Evolutionary conservation across 2,797 vertebrate species (phyloP), one percentile per base, ranked within the genome.

Genomic region (Trachurus trachurus): DNA sequence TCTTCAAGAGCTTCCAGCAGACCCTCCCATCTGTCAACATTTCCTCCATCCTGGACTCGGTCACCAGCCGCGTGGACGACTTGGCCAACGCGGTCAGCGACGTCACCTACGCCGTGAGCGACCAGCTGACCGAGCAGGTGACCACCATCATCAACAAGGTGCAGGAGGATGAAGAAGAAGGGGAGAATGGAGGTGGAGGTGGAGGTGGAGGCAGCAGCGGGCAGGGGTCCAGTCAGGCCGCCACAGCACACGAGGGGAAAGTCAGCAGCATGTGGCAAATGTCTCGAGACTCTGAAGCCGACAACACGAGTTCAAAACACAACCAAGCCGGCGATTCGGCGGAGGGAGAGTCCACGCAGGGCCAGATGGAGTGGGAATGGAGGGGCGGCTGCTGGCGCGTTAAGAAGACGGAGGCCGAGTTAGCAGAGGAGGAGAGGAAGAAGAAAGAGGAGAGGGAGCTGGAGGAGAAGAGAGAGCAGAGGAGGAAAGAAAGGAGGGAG

Each of bases 1-100:
- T 99, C 96, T 98, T 99, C 92, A 98, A 95, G 92, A 97, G 86
- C 90, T 96, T 99, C 82, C 97, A 97, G 64, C 96, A 96, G 87
- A 98, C 92, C 89, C 94, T 99, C 22, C 95, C 95, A 3, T 93
- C 95, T 59, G 97, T 98, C 72, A 97, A 96, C 22, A 87, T 98
- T 90, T 96, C 97, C 68, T 97, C 97, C 66, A 89, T 99, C 79
- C 87, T 99, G 54, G 96, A 97, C 88, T 93, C 96, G 0, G 94
- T 99, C 80, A 97, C 95, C 78, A 98, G 86, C 72, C 96, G 95
- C 7, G 95, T 98, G 88, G 97, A 97, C 34, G 96, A 97, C 82
- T 89, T 98, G 78, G 96, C 96, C 72, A 91, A 80, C 26, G 96
- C 88, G 0, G 96, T 99, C 75, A 97, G 94, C 0, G 97, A 98